phyloP scores from a whole-genome alignment of 2,888 invertebrate species.

The Craniophora ligustri region DNA sequence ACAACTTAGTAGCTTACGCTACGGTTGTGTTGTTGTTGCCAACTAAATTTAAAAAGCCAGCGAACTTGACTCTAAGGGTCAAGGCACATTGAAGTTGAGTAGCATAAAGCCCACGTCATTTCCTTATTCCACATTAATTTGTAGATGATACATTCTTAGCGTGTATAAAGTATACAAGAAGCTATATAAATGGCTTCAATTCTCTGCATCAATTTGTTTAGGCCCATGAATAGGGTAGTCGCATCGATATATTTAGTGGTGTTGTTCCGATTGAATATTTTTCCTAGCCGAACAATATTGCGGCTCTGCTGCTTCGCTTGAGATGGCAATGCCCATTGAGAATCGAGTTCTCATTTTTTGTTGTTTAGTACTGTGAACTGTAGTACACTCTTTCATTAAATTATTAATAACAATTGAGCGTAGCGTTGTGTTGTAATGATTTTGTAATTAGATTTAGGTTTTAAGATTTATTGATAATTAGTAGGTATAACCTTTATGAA shows the following conservation, averaged over 20 bases:
- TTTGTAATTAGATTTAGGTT: too few species aligned
- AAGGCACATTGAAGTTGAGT: too few species aligned
- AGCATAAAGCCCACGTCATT: too few species aligned
- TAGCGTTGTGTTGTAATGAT: not conserved
- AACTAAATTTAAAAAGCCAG: slow-evolving; percentile 67
- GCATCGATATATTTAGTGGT: slow-evolving; percentile 44
- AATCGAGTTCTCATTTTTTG: slow-evolving; percentile 52
- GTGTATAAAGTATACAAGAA: too few species aligned
- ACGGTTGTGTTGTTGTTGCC: slow-evolving; percentile 64
- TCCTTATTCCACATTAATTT: too few species aligned
- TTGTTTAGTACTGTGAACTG: slow-evolving; percentile 42
- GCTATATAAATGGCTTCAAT: too few species aligned
- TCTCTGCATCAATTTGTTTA: too few species aligned
- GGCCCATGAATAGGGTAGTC: slow-evolving; percentile 55
- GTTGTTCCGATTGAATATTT: slow-evolving; percentile 58
- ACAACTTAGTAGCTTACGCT: slow-evolving; percentile 80
- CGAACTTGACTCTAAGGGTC: slow-evolving; percentile 69
- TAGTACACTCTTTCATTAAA: slow-evolving; percentile 50
- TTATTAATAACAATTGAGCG: slow-evolving; percentile 29
- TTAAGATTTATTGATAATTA: too few species aligned
- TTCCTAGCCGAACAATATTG: slow-evolving; percentile 53
- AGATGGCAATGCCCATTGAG: too few species aligned
- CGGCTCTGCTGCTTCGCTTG: slow-evolving; percentile 33
- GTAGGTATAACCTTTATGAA: too few species aligned
- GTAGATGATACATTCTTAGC: too few species aligned